These are phyloP conservation scores for Drusus annulatus DNA, from an alignment of 1,140 invertebrate species.

Conservation along the genomic window DNA sequence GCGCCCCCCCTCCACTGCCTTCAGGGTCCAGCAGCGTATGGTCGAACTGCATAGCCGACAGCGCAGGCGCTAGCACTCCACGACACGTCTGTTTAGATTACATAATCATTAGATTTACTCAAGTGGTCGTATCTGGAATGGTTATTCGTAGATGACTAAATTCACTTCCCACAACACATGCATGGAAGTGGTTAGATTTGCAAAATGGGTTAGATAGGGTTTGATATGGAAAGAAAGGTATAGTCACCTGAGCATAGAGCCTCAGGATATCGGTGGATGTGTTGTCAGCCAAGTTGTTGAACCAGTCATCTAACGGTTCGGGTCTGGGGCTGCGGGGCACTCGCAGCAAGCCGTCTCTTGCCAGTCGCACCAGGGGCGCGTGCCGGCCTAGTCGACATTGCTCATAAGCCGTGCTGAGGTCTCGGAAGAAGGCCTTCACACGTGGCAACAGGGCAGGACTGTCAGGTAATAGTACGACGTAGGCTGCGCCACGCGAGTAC, in stretches of 20 bases:
- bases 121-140: no score
- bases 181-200: no score
- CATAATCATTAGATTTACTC: not conserved
- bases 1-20: slow-evolving; percentile 61
- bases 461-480: slow-evolving; percentile 95
- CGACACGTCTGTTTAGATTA: slow-evolving; percentile 65
- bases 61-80: slow-evolving; percentile 85
- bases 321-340: slow-evolving; percentile 82
- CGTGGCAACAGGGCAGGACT: slow-evolving; percentile 86
- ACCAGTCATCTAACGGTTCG: slow-evolving; percentile 92
- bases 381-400: slow-evolving; percentile 92
- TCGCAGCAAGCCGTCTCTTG: slow-evolving; percentile 90
- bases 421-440: slow-evolving; percentile 91
- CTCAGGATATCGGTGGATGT: slow-evolving; percentile 86
- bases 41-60: slow-evolving; percentile 86
- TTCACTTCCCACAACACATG: no score
- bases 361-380: slow-evolving; percentile 86
- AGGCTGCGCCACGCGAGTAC: slow-evolving; percentile 92
- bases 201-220: no score
- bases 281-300: slow-evolving; percentile 86
- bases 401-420: slow-evolving; percentile 94
- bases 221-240: not conserved
- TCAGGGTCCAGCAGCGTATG: slow-evolving; percentile 82
- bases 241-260: slow-evolving; percentile 84
- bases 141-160: no score